Evolutionary conservation across 1,140 invertebrate species (phyloP).

Genomic region (Trypoxylus dichotomus): DNA sequence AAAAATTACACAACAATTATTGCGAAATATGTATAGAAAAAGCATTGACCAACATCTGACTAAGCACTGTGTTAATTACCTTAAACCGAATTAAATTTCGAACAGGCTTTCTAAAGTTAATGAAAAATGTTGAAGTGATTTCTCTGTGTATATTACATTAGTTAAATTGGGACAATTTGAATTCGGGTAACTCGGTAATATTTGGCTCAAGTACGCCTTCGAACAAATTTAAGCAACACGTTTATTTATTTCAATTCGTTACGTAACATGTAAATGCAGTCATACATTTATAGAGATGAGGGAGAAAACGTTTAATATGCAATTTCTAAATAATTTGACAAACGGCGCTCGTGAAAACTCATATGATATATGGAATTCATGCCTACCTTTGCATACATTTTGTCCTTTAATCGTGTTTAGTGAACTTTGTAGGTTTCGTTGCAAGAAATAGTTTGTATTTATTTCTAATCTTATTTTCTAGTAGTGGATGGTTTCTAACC

Average conservation of each 20-base stretch:
- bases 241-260: not conserved
- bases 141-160: conserved; percentile 7
- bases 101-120: not conserved
- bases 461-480: too few relatives aligned
- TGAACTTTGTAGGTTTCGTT: too few relatives aligned
- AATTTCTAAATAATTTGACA: not conserved
- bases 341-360: not conserved
- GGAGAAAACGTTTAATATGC: not conserved
- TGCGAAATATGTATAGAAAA: not conserved
- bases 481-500: too few relatives aligned
- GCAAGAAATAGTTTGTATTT: too few relatives aligned
- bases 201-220: not conserved
- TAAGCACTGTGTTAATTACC: conserved; percentile 2
- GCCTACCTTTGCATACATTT: too few relatives aligned
- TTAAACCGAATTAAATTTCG: conserved; percentile 3
- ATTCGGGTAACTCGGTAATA: not conserved
- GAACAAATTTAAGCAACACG: not conserved
- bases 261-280: not conserved
- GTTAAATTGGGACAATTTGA: not conserved
- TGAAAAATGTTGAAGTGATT: not conserved
- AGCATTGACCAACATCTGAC: not conserved
- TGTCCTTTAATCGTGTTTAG: too few relatives aligned
- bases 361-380: too few relatives aligned
- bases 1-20: not conserved
- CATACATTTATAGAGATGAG: not conserved